phyloP scores from a whole-genome alignment of 2,888 invertebrate species.

The Nemurella pictetii region DNA sequence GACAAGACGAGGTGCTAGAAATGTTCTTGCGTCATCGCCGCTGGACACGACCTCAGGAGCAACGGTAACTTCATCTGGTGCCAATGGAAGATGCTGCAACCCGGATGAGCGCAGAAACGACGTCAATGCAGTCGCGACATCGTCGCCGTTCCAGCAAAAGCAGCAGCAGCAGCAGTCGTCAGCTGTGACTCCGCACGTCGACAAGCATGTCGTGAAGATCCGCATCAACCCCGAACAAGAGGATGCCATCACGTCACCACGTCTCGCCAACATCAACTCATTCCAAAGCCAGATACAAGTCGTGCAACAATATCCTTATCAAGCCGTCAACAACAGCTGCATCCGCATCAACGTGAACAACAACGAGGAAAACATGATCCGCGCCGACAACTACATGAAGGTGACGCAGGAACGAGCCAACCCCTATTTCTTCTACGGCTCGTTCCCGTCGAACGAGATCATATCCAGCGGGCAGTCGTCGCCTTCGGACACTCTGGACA shows the following conservation, averaged over 20 bases:
- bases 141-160: conserved; percentile 35
- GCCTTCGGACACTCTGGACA: conserved; percentile 80
- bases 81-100: conserved; percentile 11
- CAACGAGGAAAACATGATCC: conserved; percentile 50
- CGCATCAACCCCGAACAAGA: conserved; percentile 64
- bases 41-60: conserved; percentile 40
- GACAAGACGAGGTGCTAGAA: conserved; percentile 50
- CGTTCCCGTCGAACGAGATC: conserved; percentile 59
- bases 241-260: conserved; percentile 45
- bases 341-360: conserved; percentile 62
- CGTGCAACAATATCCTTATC: conserved; percentile 28
- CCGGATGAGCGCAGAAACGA: neutral
- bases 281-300: conserved; percentile 18
- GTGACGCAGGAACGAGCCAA: conserved; percentile 24
- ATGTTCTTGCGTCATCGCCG: conserved; percentile 6
- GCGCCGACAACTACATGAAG: conserved; percentile 36
- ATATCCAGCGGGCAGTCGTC: conserved; percentile 83
- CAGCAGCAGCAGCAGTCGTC: conserved; percentile 51
- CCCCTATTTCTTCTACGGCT: conserved; percentile 65
- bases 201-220: conserved; percentile 68
- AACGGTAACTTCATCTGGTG: conserved; percentile 55
- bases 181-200: conserved; percentile 41
- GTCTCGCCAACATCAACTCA: conserved; percentile 8
- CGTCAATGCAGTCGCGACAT: conserved; percentile 27
- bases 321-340: conserved; percentile 49